Percentiles rank a stretch among this genome's conserved stretches.
phyloP scores from a whole-genome alignment of 1,140 invertebrate species.

The Anadara kagoshimensis region DNA sequence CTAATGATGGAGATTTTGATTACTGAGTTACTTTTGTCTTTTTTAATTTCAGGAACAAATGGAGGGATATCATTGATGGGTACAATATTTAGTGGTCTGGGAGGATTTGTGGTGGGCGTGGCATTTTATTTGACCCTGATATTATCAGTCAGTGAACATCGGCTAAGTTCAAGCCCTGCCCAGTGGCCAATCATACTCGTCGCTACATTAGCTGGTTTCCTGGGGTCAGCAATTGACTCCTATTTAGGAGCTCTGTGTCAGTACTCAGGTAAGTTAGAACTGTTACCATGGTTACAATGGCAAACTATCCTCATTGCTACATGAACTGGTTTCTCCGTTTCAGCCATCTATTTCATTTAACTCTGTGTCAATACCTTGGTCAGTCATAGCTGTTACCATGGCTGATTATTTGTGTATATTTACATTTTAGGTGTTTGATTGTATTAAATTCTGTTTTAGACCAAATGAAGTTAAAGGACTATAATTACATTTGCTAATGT shows the following conservation, averaged over 20 bases:
- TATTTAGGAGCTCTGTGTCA: conserved; percentile 89
- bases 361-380: too few relatives aligned
- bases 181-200: conserved; percentile 88
- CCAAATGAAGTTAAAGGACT: too few relatives aligned
- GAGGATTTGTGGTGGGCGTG: conserved; percentile 85
- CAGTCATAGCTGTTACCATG: too few relatives aligned
- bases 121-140: conserved; percentile 82
- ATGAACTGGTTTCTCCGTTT: too few relatives aligned
- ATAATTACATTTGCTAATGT: too few relatives aligned
- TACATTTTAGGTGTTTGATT: too few relatives aligned
- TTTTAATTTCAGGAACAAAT: conserved; percentile 82
- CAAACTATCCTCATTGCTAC: too few relatives aligned
- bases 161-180: conserved; percentile 80
- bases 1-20: not conserved
- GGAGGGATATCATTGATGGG: conserved; percentile 86
- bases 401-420: too few relatives aligned
- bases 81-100: conserved; percentile 82
- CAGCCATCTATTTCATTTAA: too few relatives aligned
- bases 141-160: conserved; percentile 78
- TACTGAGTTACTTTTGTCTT: not conserved
- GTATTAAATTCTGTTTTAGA: too few relatives aligned
- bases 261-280: conserved; percentile 82
- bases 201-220: conserved; percentile 82
- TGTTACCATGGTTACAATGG: too few relatives aligned
- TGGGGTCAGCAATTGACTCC: conserved; percentile 90